phyloP scores from a whole-genome alignment of 1,140 invertebrate genomes.

The Leptinotarsa texana region DNA sequence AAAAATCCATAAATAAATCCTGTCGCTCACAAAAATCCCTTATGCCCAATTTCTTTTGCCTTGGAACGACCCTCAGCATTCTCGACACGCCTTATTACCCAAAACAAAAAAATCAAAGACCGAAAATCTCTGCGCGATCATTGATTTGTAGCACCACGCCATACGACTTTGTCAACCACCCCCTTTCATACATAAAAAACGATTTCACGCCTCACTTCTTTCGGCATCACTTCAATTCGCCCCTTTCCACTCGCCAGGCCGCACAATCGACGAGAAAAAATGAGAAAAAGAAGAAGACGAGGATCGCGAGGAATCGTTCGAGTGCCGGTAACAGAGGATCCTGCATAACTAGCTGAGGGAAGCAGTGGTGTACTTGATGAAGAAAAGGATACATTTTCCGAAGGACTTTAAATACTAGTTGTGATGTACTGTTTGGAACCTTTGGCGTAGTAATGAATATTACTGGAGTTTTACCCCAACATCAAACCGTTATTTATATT shows the following conservation, averaged over 20 bases:
- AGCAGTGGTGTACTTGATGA: neutral
- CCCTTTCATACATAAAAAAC: neutral
- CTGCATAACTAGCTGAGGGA: neutral
- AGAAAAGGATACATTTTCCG: too few species aligned
- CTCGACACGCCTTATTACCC: too few species aligned
- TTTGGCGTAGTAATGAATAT: too few species aligned
- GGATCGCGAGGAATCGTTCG: neutral
- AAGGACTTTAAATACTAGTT: too few species aligned
- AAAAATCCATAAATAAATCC: too few species aligned
- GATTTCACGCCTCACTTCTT: constrained; percentile 4
- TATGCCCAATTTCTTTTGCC: too few species aligned
- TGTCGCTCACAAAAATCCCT: too few species aligned
- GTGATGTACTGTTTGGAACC: too few species aligned
- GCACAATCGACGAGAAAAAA: neutral
- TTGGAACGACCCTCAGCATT: too few species aligned
- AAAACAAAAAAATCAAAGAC: neutral
- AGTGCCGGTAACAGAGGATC: neutral
- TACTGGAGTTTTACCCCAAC: too few species aligned
- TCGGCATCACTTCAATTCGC: neutral
- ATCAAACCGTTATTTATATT: too few species aligned
- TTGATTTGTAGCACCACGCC: neutral
- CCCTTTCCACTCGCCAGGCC: neutral
- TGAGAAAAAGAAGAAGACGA: constrained; percentile 1
- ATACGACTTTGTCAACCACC: neutral
- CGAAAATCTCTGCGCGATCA: neutral